Base-by-base conservation (phyloP, 35 echinoderm and acorn worm species). In the Strongylocentrotus purpuratus region DNA sequence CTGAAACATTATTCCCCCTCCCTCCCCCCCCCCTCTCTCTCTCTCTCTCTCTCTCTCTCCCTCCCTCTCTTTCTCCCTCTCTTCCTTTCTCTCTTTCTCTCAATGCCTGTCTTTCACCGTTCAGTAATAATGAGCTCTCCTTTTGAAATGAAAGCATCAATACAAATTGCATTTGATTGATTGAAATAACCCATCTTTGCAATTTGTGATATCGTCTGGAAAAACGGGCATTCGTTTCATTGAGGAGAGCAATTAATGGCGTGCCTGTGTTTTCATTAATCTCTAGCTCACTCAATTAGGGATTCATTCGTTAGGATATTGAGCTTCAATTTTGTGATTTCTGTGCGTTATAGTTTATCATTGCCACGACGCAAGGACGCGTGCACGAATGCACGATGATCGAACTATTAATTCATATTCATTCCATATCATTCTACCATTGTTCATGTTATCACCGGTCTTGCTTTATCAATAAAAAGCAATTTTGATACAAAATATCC, bases 111-210 rank as follows among this genome's bases (percentile, higher is more conserved):
- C 65, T 78, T 78, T 78, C 65, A 78, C 1, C 65, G 65, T 78
- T 78, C 65, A 7, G 65, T 18, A n/a, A 78, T 78, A 78, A 78
- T 78, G 65, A 78, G 65, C 65, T 78, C 65, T 18, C 65, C 22
- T 78, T 78, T 78, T 78, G 20, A 78, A 28, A 78, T 78, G 65
- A 78, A 78, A 28, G 22, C 65, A 78, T 78, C 87, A 89, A 46
- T 89, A 89, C 32, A 89, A 89, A 45, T 45, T 89, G 45, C 45
- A 89, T 89, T 89, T 89, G 87, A 89, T 89, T 89, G 87, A 89
- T 89, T 89, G 87, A 89, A 89, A 89, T 33, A 89, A 33, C 87
- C 45, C 87, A 46, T 89, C 87, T 89, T 89, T 89, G 87, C 33
- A 45, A 41, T 89, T 89, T 89, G 87, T 89, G 87, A 33, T 33